A percentile compares a stretch with the other conserved stretches of the same genome.
phyloP scores from a whole-genome alignment of 2,797 vertebrate genomes.

The Sorex maritimensis region DNA sequence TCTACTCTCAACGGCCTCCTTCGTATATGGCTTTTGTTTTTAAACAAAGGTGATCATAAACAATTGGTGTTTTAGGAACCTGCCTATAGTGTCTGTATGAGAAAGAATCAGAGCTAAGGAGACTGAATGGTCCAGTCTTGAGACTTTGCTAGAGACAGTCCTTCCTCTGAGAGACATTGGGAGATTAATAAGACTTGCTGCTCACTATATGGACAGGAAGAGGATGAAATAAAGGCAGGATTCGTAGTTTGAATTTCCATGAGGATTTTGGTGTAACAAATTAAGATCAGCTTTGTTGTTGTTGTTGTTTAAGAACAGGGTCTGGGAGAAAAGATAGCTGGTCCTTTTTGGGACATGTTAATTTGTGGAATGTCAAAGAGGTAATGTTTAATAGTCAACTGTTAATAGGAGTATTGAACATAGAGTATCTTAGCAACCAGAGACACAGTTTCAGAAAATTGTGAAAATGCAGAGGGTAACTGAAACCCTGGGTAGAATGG shows the following conservation, averaged over 20 bases:
- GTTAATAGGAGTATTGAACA: not conserved
- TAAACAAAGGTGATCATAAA: not conserved
- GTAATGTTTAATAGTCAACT: not conserved
- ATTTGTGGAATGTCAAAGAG: not conserved
- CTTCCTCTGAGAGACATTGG: not conserved
- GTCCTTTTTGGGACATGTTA: not conserved
- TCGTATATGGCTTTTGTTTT: not conserved
- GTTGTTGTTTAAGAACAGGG: not conserved
- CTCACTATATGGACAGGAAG: not conserved
- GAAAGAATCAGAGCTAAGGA: not conserved
- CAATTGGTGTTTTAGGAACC: not conserved
- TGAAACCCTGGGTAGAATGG: not conserved
- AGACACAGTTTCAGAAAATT: not conserved
- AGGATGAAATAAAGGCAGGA: not conserved
- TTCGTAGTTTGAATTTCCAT: constrained; percentile 16
- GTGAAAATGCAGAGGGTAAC: constrained; percentile 8
- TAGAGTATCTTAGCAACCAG: constrained; percentile 24
- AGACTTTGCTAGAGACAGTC: not conserved
- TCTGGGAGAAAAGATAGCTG: not conserved
- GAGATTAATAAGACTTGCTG: not conserved
- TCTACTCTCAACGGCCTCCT: not conserved
- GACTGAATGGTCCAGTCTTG: not conserved
- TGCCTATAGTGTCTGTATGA: not conserved
- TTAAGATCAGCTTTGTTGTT: not conserved
- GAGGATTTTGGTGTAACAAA: not conserved